Evolutionary conservation across 2,888 invertebrate genomes (phyloP), one percentile per base, ranked within the genome.

Genomic region (Pseudanteris insignis): DNA sequence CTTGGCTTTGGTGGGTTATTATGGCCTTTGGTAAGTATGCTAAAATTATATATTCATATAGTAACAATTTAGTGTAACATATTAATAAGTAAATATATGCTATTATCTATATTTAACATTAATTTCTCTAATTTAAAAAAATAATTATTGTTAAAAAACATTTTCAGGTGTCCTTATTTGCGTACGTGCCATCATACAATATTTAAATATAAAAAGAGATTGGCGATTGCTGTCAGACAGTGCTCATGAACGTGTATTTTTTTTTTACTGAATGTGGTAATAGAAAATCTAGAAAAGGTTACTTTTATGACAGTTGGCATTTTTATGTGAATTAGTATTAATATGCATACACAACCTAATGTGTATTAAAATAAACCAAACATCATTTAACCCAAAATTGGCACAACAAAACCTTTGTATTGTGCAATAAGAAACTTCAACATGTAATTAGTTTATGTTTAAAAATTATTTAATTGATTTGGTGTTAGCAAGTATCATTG

Each of bases 1-100:
- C 90, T 41, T 94, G 93, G 93, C 84, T 94, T 15, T 93, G 93
- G 92, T 93, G 92, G 92, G 85, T 93, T 29, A 92, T 93, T 67
- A 92, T 93, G 89, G 91, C 91, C 29, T 92, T 94, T 76, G 93
- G 93, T 90, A 76, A 85, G 83, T 75, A 28, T 11, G 3, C 8
- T 26, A 2, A 26, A n/a, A 26, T 26, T 26, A n/a, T n/a, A 26
- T 26, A 26, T 4, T 26, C 26, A 26, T 6, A n/a, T 26, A 26
- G 18, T 18, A 6, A 4, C 6, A 18, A 4, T 3, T 18, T 18
- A 18, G 3, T 18, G n/a, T n/a, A n/a, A n/a, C n/a, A n/a, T n/a
- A n/a, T n/a, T n/a, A n/a, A n/a, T n/a, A n/a, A 6, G 18, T 18
- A 18, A 3, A 18, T 18, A 18, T 18, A 18, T 4, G 6, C 6